Conservation (phyloP, 2,797 vertebrate genomes). For the Gouania willdenowi region DNA sequence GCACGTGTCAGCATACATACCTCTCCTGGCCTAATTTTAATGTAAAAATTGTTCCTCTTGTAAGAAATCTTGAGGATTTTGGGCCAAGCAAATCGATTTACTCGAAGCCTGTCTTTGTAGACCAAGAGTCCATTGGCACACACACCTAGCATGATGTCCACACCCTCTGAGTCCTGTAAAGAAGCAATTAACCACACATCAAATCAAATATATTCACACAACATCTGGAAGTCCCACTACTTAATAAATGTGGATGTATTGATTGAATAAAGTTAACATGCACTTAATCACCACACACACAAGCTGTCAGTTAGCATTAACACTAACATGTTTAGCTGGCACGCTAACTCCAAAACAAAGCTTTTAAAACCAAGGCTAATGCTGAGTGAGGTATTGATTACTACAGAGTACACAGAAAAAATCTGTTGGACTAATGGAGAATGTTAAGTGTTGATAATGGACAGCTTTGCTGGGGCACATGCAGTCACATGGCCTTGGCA, state of each 20-base stretch:
- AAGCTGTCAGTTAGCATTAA: constrained; percentile 3
- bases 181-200: no score
- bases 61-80: constrained; percentile 99
- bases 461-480: constrained; percentile 33
- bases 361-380: constrained; percentile 59
- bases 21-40: constrained; percentile 98
- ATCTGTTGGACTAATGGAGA: constrained; percentile 56
- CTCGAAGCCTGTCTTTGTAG: constrained; percentile 95
- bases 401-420: constrained; percentile 37
- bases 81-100: constrained; percentile 98
- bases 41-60: constrained; percentile 97
- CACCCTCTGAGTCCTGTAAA: constrained; percentile 90
- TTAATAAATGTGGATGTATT: constrained; percentile 7
- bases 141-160: constrained; percentile 97
- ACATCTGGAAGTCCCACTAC: neutral
- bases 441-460: constrained; percentile 50
- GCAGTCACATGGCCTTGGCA: constrained; percentile 19
- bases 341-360: constrained; percentile 40
- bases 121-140: constrained; percentile 94
- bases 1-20: no score
- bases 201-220: neutral
- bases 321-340: constrained; percentile 31
- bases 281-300: constrained; percentile 35
- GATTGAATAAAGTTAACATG: constrained; percentile 34
- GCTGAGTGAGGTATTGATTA: constrained; percentile 51